phyloP scores from a whole-genome alignment of 2,888 invertebrate genomes.

The Cephus sareptanus region DNA sequence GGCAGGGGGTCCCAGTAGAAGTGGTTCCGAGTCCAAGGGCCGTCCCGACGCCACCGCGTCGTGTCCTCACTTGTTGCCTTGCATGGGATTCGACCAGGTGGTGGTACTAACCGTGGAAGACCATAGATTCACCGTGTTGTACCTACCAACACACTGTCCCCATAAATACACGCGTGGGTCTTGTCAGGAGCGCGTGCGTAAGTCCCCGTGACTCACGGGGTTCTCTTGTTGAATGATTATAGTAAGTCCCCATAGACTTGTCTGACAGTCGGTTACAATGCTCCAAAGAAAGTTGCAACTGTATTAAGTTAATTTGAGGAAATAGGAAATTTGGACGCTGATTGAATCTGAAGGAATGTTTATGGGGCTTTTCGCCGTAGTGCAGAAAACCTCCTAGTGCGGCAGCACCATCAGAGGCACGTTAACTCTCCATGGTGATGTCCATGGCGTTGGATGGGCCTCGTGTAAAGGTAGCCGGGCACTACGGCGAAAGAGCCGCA shows the following conservation, averaged over 20 bases:
- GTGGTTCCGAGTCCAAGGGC: conserved; percentile 16
- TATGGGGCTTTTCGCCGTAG: conserved; percentile 37
- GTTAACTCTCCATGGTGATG: background rate
- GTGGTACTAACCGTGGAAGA: background rate
- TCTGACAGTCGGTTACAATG: too few species aligned
- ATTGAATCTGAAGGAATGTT: conserved; percentile 32
- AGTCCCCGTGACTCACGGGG: too few species aligned
- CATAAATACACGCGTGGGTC: background rate
- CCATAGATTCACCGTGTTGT: background rate
- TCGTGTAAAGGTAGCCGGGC: conserved; percentile 50
- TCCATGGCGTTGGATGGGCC: conserved; percentile 43
- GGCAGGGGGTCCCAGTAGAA: conserved; percentile 30
- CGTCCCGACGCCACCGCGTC: conserved; percentile 14
- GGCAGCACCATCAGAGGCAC: background rate
- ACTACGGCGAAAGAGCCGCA: conserved; percentile 46
- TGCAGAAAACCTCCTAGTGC: conserved; percentile 2
- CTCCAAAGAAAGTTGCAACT: too few species aligned
- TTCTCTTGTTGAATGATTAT: too few species aligned
- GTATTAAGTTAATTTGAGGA: too few species aligned
- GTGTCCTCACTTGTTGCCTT: conserved; percentile 26
- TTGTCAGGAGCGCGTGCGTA: conserved; percentile 1
- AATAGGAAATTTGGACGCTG: too few species aligned
- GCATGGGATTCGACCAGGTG: conserved; percentile 24
- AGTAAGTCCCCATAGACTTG: too few species aligned
- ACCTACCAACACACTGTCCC: background rate